Evolutionary conservation across 2,888 invertebrate species (phyloP).

Genomic region (Euclidia mi): DNA sequence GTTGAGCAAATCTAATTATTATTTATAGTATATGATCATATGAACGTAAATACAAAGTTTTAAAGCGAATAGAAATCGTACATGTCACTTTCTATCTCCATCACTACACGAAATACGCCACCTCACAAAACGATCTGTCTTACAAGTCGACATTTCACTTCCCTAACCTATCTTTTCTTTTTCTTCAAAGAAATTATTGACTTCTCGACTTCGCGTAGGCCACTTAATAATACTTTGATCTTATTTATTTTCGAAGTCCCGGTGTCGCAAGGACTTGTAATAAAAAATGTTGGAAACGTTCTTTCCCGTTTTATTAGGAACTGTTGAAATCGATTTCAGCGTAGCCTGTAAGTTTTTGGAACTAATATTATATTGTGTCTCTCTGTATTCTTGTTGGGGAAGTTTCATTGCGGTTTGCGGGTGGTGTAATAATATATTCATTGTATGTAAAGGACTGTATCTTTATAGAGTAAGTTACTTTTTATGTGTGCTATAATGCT

Average conservation of each 20-base stretch:
- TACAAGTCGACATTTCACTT: conserved; percentile 55
- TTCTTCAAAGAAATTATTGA: conserved; percentile 52
- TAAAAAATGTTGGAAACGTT: conserved; percentile 16
- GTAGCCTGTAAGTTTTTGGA: neutral
- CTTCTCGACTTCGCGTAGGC: conserved; percentile 32
- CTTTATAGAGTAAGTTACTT: too few species aligned
- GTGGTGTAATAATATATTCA: neutral
- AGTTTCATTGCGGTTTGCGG: neutral
- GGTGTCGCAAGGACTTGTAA: conserved; percentile 19
- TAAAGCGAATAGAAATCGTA: too few species aligned
- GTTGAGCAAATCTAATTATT: too few species aligned
- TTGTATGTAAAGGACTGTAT: neutral
- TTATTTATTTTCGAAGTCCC: conserved; percentile 38
- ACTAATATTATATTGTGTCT: neutral
- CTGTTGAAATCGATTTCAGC: conserved; percentile 28
- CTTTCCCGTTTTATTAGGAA: conserved; percentile 14
- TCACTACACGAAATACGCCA: conserved; percentile 22
- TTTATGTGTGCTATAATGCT: too few species aligned
- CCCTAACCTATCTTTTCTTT: conserved; percentile 52
- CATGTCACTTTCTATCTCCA: conserved; percentile 9
- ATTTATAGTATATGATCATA: too few species aligned
- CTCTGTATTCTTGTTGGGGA: neutral
- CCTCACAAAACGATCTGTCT: conserved; percentile 38
- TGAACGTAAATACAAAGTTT: too few species aligned
- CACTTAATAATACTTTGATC: conserved; percentile 49